These are phyloP conservation scores for Psittacula echo DNA, from an alignment of 2,797 vertebrate genomes.

Conservation along the genomic window DNA sequence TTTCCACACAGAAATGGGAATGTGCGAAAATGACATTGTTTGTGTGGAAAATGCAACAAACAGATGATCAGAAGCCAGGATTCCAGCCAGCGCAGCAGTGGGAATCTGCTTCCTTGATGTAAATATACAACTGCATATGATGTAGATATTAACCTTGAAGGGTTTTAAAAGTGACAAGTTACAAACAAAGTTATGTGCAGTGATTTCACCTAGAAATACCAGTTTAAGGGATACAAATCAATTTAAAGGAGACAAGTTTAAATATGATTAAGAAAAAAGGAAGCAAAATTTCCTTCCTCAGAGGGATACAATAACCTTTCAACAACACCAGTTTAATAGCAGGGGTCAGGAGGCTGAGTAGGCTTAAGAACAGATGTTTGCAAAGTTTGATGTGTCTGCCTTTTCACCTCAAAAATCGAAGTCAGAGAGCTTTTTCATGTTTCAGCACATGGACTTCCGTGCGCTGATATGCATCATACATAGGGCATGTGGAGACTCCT, in stretches of 20 bases:
- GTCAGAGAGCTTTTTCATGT: background rate
- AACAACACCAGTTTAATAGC: background rate
- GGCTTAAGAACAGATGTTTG: background rate
- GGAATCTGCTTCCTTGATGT: background rate
- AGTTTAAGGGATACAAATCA: background rate
- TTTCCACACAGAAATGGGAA: background rate
- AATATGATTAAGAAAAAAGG: background rate
- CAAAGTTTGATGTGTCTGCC: rapidly evolving
- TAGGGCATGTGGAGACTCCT: background rate
- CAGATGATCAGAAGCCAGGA: background rate
- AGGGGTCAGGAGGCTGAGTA: background rate
- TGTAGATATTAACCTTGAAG: background rate
- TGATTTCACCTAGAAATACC: background rate
- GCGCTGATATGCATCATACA: background rate
- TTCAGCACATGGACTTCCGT: background rate
- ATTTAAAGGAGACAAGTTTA: background rate
- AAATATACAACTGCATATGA: background rate
- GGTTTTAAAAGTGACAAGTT: background rate
- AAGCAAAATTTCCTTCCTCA: background rate
- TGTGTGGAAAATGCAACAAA: background rate
- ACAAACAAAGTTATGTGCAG: background rate
- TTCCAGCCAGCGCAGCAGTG: background rate
- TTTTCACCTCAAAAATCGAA: background rate
- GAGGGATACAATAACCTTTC: background rate
- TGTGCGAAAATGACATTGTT: background rate